Conservation (phyloP, 1,140 invertebrate genomes). For the Melipona quadrifasciata region DNA sequence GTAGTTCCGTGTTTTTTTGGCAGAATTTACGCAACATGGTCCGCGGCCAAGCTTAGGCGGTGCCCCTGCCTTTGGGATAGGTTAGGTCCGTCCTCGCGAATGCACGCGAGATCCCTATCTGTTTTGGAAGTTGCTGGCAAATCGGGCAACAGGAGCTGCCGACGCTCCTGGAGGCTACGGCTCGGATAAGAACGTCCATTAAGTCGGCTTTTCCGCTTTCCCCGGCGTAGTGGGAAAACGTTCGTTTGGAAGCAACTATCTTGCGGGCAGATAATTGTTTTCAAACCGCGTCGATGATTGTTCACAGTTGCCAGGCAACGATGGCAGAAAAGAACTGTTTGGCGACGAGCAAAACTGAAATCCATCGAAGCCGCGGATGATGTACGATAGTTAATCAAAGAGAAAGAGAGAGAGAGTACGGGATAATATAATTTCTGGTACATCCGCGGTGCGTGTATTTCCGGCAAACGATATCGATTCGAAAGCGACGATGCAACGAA, state of each 20-base stretch:
- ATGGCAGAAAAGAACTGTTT: background rate
- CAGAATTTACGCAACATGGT: constrained; percentile 5
- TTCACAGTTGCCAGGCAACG: background rate
- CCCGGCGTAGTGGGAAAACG: background rate
- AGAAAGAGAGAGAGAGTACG: background rate
- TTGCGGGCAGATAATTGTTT: background rate
- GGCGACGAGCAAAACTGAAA: background rate
- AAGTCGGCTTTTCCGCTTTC: background rate
- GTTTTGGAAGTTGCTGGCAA: constrained; percentile 13
- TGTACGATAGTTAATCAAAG: background rate
- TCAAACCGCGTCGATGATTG: background rate
- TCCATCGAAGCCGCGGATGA: background rate
- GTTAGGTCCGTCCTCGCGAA: constrained; percentile 39
- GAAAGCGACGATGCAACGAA: constrained; percentile 20
- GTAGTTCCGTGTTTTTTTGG: background rate
- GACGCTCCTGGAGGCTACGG: background rate
- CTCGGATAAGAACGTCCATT: background rate
- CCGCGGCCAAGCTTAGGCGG: constrained; percentile 51
- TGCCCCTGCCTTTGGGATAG: constrained; percentile 54
- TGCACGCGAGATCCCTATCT: constrained; percentile 58
- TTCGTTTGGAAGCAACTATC: background rate
- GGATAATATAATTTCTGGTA: background rate
- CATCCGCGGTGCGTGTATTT: constrained; percentile 45
- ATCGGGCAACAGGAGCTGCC: constrained; percentile 9
- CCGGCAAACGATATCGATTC: constrained; percentile 55